A percentile compares a stretch with the other conserved stretches of the same genome.
Conservation (phyloP, 2,797 vertebrate species). For the Acanthiza pusilla region DNA sequence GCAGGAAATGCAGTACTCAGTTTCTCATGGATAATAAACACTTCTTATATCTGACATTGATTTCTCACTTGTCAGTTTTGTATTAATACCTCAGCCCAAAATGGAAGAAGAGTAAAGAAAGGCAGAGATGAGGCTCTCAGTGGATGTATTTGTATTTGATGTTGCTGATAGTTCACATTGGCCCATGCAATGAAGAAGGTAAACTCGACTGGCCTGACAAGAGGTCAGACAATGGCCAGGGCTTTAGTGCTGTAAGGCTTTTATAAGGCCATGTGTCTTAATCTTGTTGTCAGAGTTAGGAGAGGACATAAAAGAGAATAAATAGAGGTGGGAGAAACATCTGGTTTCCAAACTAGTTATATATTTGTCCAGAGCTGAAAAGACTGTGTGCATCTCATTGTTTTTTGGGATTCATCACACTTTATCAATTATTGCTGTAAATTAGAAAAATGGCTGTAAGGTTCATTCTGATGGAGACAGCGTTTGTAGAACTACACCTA, state of each 20-base stretch:
- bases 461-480: not conserved
- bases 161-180: not conserved
- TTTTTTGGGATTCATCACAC: not conserved
- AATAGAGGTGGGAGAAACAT: not conserved
- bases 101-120: not conserved
- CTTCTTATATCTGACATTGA: not conserved
- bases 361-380: not conserved
- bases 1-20: not conserved
- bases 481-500: not conserved
- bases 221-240: not conserved
- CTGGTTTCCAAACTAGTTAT: not conserved
- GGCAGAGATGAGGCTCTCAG: not conserved
- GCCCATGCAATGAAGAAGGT: not conserved
- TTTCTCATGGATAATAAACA: slow-evolving; percentile 32
- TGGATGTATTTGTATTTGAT: not conserved
- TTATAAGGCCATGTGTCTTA: not conserved
- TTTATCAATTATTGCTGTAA: not conserved
- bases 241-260: not conserved
- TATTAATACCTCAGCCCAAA: not conserved
- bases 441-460: not conserved
- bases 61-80: not conserved
- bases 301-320: not conserved
- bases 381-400: not conserved
- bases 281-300: not conserved
- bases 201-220: not conserved